Evolutionary conservation across 2,113 vertebrate genomes (phyloP), one percentile per base, ranked within the genome.

Genomic region (Mungos mungo): DNA sequence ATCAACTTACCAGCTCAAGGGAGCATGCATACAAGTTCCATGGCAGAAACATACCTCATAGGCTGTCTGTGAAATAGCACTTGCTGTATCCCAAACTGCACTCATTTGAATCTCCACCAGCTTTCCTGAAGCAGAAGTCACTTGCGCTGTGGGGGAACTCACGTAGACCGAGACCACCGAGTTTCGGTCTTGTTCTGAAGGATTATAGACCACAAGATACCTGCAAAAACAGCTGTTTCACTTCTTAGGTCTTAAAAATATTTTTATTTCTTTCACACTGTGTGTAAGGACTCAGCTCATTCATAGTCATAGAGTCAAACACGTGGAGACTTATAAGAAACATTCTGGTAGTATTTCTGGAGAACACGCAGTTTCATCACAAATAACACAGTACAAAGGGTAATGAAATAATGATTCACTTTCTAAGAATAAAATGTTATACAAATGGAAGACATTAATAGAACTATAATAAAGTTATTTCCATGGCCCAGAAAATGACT

Each of bases 161-260:
- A 99, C 98, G 7, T 97, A 97, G 11, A 99, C 27, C 0, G 98
- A 99, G 95, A 99, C 98, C 72, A 99, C 97, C 0, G 99, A 98
- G 5, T 96, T 97, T 5, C 99, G 98, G 1, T 98, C 98, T 97
- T 99, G 99, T 79, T 99, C 99, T 0, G 52, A 97, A 54, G 99
- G 99, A 97, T 99, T 99, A 91, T 96, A 99, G 95, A 99, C 14
- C 84, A 99, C 97, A 94, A 99, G 88, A 2, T 99, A 98, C 98
- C 99, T 99, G 99, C 57, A 98, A 98, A 96, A 92, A 87, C 27
- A 97, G 31, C 2, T 19, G 3, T 23, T 80, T 97, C 81, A 97
- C 41, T 93, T 90, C 0, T 31, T n/a, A 19, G 47, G 45, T 79
- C 66, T 76, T 60, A 88, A 71, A 90, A 33, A 29, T 7, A 71